phyloP scores from a whole-genome alignment of 2,888 invertebrate species.

The Conistra vaccinii region DNA sequence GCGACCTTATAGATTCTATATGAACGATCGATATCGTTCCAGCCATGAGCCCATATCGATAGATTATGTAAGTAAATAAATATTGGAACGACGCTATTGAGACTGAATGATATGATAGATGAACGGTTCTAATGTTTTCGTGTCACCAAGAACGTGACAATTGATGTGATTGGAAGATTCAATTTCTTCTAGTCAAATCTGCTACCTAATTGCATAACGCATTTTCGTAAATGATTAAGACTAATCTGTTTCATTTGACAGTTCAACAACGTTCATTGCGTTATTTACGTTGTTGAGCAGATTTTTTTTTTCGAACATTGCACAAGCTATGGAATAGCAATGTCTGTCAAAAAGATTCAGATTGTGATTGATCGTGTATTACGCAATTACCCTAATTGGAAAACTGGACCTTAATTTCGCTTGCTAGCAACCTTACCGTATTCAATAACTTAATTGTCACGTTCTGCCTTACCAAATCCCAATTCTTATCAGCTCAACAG shows the following conservation, averaged over 20 bases:
- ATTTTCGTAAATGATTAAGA: too few species aligned
- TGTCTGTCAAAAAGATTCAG: too few species aligned
- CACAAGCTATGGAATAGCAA: too few species aligned
- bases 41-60: conserved; percentile 43
- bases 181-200: neutral
- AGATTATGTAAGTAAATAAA: conserved; percentile 58
- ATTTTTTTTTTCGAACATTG: too few species aligned
- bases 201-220: too few species aligned
- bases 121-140: neutral
- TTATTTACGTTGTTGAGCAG: too few species aligned
- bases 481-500: neutral
- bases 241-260: too few species aligned
- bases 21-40: conserved; percentile 56
- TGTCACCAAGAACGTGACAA: neutral
- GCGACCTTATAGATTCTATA: conserved; percentile 68
- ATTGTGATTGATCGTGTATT: too few species aligned
- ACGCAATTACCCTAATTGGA: too few species aligned
- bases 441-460: neutral
- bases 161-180: neutral
- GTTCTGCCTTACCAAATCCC: neutral
- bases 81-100: conserved; percentile 25
- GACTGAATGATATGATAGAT: neutral
- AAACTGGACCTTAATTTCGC: neutral
- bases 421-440: neutral
- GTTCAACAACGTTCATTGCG: too few species aligned